Evolutionary conservation across 2,797 vertebrate genomes (phyloP).

Genomic region (Tolypeutes matacus): DNA sequence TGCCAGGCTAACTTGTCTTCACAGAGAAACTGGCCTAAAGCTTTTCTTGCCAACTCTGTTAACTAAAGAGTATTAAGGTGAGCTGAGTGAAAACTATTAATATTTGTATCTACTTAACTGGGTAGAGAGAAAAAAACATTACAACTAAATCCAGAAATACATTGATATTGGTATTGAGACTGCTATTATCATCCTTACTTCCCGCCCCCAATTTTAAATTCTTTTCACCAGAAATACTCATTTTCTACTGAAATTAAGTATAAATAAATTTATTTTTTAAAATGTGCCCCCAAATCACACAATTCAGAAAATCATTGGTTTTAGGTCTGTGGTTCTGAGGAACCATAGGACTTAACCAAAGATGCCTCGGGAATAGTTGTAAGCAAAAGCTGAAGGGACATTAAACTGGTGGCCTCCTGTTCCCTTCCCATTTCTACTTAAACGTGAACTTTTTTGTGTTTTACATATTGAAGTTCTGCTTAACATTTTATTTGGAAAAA

Average conservation of each 20-base stretch:
- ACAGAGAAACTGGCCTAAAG: background rate
- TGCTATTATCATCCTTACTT: background rate
- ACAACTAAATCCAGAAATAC: background rate
- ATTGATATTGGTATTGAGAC: background rate
- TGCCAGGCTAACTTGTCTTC: background rate
- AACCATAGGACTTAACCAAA: background rate
- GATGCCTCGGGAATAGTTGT: background rate
- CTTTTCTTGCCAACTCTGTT: background rate
- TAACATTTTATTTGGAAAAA: conserved; percentile 24
- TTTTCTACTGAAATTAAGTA: background rate
- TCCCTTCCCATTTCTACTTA: background rate
- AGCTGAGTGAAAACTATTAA: background rate
- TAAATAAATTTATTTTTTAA: background rate
- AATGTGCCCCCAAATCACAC: background rate
- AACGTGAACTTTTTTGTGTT: conserved; percentile 29
- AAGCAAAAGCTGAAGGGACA: background rate
- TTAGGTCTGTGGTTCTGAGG: background rate
- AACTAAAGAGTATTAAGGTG: background rate
- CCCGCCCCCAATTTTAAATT: background rate
- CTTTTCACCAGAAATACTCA: conserved; percentile 46
- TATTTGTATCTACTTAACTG: background rate
- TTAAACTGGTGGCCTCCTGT: background rate
- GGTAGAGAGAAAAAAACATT: background rate
- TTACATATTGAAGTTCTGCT: conserved; percentile 34
- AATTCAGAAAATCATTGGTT: conserved; percentile 14